These are phyloP conservation scores for Ctenosaura bakeri DNA, from an alignment of 2,797 vertebrate genomes.

Conservation along the genomic window DNA sequence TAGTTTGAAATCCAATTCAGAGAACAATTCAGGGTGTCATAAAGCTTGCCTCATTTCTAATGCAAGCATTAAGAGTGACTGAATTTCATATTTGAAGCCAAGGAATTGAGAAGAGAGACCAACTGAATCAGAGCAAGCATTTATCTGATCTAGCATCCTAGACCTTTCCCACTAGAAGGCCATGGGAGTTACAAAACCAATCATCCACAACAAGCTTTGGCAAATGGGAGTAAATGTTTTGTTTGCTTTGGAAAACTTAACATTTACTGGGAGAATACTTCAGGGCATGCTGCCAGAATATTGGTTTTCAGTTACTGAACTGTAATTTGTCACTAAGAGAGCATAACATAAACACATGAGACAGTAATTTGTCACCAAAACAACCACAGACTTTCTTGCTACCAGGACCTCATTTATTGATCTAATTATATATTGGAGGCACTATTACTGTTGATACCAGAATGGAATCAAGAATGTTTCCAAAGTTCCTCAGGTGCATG, in stretches of 20 bases:
- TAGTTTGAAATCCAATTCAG: neutral
- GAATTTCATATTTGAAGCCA: neutral
- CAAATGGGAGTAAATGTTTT: constrained; percentile 28
- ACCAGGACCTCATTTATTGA: neutral
- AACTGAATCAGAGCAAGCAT: neutral
- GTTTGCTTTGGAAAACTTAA: constrained; percentile 12
- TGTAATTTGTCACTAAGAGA: constrained; percentile 60
- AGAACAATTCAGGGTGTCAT: neutral
- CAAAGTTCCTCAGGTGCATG: too few relatives aligned
- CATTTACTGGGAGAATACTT: constrained; percentile 31
- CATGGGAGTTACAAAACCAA: neutral
- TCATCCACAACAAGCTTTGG: neutral
- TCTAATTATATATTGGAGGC: constrained; percentile 43
- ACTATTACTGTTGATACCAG: neutral
- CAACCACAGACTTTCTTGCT: constrained; percentile 34
- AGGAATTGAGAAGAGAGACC: neutral
- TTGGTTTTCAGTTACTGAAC: constrained; percentile 49
- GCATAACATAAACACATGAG: constrained; percentile 48
- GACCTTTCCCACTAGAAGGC: neutral
- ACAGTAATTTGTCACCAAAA: constrained; percentile 61
- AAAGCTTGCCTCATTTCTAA: neutral
- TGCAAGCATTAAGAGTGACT: neutral
- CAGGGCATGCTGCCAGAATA: constrained; percentile 41
- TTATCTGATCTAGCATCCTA: neutral
- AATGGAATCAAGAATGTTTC: constrained; percentile 11